Conservation (phyloP, 2,797 vertebrate species). For the Enteromius treurensis region DNA sequence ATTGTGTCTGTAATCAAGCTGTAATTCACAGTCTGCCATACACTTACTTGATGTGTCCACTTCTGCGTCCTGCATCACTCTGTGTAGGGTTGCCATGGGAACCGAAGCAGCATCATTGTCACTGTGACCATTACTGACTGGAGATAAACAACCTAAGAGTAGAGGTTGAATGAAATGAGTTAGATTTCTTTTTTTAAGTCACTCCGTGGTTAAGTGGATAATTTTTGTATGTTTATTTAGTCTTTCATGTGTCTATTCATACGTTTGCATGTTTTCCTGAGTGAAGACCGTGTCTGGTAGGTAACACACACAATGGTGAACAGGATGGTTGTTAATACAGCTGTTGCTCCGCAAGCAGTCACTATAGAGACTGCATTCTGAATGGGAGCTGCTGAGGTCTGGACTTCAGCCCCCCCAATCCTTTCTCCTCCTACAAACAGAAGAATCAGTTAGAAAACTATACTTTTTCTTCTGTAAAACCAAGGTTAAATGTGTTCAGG, state of each 20-base stretch:
- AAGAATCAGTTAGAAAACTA: conserved; percentile 13
- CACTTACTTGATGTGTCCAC: conserved; percentile 49
- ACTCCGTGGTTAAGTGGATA: background rate
- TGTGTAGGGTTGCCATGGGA: conserved; percentile 47
- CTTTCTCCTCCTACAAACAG: conserved; percentile 52
- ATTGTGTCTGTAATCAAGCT: conserved; percentile 4
- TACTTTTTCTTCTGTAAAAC: no score
- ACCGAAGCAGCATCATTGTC: conserved; percentile 39
- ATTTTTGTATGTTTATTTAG: background rate
- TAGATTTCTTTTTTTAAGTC: background rate
- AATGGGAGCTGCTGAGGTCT: conserved; percentile 35
- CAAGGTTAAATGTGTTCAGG: no score
- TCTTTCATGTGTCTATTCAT: background rate
- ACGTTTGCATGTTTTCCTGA: conserved; percentile 47
- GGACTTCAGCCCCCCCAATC: conserved; percentile 22
- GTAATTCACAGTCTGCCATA: conserved; percentile 9
- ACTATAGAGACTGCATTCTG: conserved; percentile 21
- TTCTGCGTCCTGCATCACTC: conserved; percentile 49
- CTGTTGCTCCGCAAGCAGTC: conserved; percentile 51
- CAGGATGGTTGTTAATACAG: conserved; percentile 47
- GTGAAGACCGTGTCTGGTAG: conserved; percentile 48
- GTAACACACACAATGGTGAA: conserved; percentile 50
- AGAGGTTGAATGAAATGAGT: background rate
- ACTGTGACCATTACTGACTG: conserved; percentile 23
- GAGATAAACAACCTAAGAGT: conserved; percentile 50